phyloP scores from a whole-genome alignment of 2,888 invertebrate genomes.

The Xiphydria camelus region DNA sequence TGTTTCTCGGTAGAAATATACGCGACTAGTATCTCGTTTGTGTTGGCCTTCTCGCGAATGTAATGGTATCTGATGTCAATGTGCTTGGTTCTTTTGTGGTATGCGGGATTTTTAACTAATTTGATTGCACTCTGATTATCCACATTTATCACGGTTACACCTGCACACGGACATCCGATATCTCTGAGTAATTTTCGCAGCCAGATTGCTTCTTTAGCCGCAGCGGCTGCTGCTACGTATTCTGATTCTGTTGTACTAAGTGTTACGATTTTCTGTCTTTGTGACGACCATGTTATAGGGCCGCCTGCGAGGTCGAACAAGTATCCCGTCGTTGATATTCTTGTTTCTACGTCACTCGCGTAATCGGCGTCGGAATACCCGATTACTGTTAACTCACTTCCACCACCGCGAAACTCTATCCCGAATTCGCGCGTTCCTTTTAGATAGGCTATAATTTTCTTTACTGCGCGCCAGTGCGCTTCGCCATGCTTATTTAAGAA shows the following conservation, averaged over 20 bases:
- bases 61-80: too few relatives aligned
- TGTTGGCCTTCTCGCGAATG: too few relatives aligned
- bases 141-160: too few relatives aligned
- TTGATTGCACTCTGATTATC: too few relatives aligned
- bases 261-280: constrained; percentile 23
- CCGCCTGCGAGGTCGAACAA: constrained; percentile 18
- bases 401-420: constrained; percentile 3
- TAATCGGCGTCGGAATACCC: too few relatives aligned
- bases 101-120: too few relatives aligned
- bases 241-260: too few relatives aligned
- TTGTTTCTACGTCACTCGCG: constrained; percentile 20
- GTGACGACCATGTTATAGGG: constrained; percentile 24
- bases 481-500: constrained; percentile 9
- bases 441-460: constrained; percentile 14
- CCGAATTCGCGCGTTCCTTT: constrained; percentile 17
- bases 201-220: too few relatives aligned
- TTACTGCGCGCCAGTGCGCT: constrained; percentile 12
- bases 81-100: too few relatives aligned
- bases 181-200: constrained; percentile 12
- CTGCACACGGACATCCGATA: constrained; percentile 12
- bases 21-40: too few relatives aligned
- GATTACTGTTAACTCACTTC: constrained; percentile 3
- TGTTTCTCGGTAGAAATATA: too few relatives aligned
- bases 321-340: constrained; percentile 29
- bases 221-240: too few relatives aligned